These are phyloP conservation scores for Pungitius pungitius DNA, from an alignment of 2,113 vertebrate genomes.

Conservation along the genomic window DNA sequence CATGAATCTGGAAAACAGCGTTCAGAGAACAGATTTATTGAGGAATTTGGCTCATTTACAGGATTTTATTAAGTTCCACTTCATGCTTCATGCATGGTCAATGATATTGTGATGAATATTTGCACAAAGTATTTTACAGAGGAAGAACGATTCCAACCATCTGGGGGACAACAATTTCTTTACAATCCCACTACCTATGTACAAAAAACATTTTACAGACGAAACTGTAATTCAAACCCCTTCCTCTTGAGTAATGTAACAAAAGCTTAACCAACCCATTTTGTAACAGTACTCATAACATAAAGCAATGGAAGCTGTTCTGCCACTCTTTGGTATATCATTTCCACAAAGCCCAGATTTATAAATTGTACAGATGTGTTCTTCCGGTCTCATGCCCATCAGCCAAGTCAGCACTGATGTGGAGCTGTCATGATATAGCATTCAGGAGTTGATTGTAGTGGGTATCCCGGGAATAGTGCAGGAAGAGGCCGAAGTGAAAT, in stretches of 20 bases:
- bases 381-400: slow-evolving; percentile 31
- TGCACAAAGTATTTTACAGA: neutral
- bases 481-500: slow-evolving; percentile 63
- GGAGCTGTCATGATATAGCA: slow-evolving; percentile 47
- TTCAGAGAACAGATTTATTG: neutral
- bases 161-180: neutral
- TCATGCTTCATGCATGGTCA: neutral
- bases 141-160: neutral
- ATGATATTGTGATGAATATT: neutral
- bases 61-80: neutral
- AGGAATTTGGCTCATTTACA: neutral
- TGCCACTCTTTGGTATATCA: slow-evolving; percentile 14
- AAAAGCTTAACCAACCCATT: neutral
- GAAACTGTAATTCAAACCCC: neutral
- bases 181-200: neutral
- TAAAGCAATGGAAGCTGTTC: slow-evolving; percentile 11
- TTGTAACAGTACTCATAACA: neutral
- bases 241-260: neutral
- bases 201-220: neutral
- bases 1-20: neutral
- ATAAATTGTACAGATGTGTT: slow-evolving; percentile 9
- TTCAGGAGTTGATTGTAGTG: slow-evolving; percentile 28
- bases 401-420: slow-evolving; percentile 36
- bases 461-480: slow-evolving; percentile 56
- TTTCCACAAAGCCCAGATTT: neutral